Evolutionary conservation across 2,888 invertebrate genomes (phyloP).

Genomic region (Liodrosophila aerea): DNA sequence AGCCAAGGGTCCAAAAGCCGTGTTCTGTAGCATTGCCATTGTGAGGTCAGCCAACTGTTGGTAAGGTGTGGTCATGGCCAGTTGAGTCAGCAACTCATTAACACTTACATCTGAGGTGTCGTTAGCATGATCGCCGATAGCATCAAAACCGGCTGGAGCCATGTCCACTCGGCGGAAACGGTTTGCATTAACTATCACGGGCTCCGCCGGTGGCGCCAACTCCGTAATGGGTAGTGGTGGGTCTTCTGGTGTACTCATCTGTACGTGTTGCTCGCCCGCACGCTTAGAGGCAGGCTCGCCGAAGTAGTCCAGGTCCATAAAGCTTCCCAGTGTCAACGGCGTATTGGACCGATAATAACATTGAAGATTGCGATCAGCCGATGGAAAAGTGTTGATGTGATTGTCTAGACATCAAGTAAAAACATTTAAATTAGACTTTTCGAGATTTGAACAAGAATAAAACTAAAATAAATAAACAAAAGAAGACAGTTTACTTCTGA

Average conservation of each 20-base stretch:
- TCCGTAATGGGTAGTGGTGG: too few species aligned
- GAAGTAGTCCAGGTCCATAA: conserved; percentile 26
- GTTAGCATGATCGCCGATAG: too few species aligned
- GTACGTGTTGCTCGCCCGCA: neutral
- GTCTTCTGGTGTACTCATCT: conserved; percentile 1
- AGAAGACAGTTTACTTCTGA: too few species aligned
- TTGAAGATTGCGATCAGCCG: conserved; percentile 24
- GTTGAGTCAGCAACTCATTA: conserved; percentile 11
- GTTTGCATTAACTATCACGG: too few species aligned
- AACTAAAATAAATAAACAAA: too few species aligned
- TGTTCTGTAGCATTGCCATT: conserved; percentile 27
- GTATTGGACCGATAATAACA: conserved; percentile 34
- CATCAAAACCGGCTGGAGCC: too few species aligned
- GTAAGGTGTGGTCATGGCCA: conserved; percentile 30
- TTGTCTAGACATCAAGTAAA: conserved; percentile 10
- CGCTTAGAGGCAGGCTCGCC: neutral
- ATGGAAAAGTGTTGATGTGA: neutral
- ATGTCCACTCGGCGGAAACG: too few species aligned
- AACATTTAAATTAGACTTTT: too few species aligned
- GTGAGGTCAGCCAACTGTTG: conserved; percentile 24
- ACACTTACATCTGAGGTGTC: conserved; percentile 13
- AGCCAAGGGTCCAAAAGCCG: conserved; percentile 22
- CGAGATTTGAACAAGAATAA: too few species aligned
- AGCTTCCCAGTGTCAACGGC: conserved; percentile 35
- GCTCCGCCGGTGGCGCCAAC: neutral